Percentiles rank a stretch among this genome's conserved stretches.
phyloP scores from a whole-genome alignment of 1,140 invertebrate genomes.

The Drosophila nikananu region DNA sequence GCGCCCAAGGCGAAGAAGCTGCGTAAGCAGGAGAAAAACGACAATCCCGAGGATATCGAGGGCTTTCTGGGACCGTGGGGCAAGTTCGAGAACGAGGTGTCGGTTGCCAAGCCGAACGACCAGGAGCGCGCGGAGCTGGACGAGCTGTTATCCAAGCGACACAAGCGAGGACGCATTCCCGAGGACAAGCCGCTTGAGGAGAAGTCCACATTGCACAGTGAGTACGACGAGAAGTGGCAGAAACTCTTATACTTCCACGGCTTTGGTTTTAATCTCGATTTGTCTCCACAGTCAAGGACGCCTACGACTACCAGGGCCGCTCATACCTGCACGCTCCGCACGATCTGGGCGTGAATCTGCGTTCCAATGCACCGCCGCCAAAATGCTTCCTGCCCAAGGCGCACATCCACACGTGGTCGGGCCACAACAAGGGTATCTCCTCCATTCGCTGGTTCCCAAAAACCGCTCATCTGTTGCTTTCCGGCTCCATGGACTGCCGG shows the following conservation, averaged over 20 bases:
- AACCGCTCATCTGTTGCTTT: conserved; percentile 97
- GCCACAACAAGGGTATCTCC: conserved; percentile 98
- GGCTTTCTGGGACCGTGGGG: conserved; percentile 99
- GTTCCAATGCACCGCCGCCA: conserved; percentile 95
- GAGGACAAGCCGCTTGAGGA: conserved; percentile 98
- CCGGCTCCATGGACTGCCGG: conserved; percentile 98
- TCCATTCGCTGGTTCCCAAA: conserved; percentile 98
- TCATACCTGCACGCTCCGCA: conserved; percentile 97
- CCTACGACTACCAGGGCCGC: conserved; percentile 97
- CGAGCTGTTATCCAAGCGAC: conserved; percentile 97
- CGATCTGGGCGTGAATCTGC: conserved; percentile 97
- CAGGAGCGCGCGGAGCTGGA: conserved; percentile 97
- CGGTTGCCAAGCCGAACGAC: conserved; percentile 94
- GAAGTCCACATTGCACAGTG: conserved; percentile 97
- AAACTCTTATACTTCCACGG: background rate
- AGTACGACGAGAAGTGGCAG: conserved; percentile 77
- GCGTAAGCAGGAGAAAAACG: conserved; percentile 96
- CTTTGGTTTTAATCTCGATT: conserved; percentile 25
- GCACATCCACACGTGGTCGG: conserved; percentile 98
- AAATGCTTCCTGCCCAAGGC: conserved; percentile 99
- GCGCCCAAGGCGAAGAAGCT: conserved; percentile 92
- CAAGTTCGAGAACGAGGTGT: conserved; percentile 95
- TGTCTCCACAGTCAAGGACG: conserved; percentile 93
- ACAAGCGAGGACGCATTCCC: conserved; percentile 91
- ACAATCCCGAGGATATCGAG: conserved; percentile 95